Conservation (phyloP, 2,113 vertebrate species). For the Ictidomys tridecemlineatus region DNA sequence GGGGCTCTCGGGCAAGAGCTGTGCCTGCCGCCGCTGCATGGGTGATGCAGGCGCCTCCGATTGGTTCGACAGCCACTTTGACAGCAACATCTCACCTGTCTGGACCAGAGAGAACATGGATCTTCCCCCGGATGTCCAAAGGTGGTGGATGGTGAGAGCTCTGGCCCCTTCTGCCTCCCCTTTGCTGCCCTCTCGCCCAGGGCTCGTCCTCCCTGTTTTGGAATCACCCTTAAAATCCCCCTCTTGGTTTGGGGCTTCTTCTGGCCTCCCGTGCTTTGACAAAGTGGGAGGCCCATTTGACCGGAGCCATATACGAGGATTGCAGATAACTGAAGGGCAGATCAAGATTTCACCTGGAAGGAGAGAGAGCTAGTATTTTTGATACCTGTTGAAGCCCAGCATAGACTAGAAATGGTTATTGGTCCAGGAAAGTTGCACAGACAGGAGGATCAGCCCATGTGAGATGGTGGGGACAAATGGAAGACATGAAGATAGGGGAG, state of each 20-base stretch:
- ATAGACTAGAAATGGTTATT: background rate
- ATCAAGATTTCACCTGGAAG: background rate
- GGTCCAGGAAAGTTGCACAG: background rate
- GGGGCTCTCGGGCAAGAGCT: slow-evolving; percentile 87
- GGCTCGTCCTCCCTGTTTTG: background rate
- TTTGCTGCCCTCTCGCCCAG: background rate
- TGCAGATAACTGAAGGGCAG: background rate
- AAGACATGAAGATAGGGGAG: background rate
- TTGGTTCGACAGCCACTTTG: slow-evolving; percentile 96
- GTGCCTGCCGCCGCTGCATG: slow-evolving; percentile 92
- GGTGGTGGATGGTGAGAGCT: slow-evolving; percentile 98
- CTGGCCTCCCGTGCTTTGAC: background rate
- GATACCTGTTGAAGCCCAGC: background rate
- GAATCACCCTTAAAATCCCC: background rate
- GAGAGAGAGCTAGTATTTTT: background rate
- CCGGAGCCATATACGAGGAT: background rate
- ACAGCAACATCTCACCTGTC: slow-evolving; percentile 93
- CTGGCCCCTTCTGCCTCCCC: background rate
- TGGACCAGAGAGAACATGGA: slow-evolving; percentile 97
- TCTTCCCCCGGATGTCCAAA: slow-evolving; percentile 94
- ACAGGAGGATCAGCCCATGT: fast-evolving
- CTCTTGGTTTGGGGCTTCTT: background rate
- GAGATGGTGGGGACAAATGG: background rate
- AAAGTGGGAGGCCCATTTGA: background rate
- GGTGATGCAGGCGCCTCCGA: slow-evolving; percentile 89